phyloP scores from a whole-genome alignment of 2,113 vertebrate genomes.

The Steatornis caripensis region DNA sequence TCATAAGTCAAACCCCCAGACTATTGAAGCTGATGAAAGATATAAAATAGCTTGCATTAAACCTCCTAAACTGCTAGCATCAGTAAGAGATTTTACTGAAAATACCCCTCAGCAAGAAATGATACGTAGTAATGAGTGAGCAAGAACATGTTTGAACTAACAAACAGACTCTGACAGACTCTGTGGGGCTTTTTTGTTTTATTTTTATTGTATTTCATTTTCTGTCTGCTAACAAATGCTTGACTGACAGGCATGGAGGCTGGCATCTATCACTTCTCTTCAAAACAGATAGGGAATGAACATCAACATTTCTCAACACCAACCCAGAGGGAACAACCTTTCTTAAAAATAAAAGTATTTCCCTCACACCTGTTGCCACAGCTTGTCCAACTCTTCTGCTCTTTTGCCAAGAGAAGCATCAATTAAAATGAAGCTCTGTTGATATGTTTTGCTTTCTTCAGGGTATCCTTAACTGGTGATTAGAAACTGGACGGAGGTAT shows the following conservation, averaged over 20 bases:
- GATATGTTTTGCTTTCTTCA: background rate
- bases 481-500: background rate
- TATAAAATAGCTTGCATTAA: conserved; percentile 1
- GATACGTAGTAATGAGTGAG: background rate
- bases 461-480: background rate
- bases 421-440: background rate
- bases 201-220: conserved; percentile 22
- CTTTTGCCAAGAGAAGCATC: background rate
- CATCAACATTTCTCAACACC: background rate
- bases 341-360: background rate
- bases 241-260: conserved; percentile 3
- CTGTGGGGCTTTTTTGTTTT: background rate
- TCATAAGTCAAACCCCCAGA: conserved; percentile 2
- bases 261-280: conserved; percentile 16
- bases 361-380: background rate
- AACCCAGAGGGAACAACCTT: background rate
- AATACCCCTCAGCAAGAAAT: conserved; percentile 14
- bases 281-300: conserved; percentile 4
- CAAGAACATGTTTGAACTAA: background rate
- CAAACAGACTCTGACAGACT: background rate
- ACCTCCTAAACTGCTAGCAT: background rate
- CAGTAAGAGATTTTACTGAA: background rate
- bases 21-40: background rate
- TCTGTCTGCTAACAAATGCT: background rate
- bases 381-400: background rate